Base-by-base conservation (phyloP, 2,888 invertebrate species). In the Sinotaia quadrata region DNA sequence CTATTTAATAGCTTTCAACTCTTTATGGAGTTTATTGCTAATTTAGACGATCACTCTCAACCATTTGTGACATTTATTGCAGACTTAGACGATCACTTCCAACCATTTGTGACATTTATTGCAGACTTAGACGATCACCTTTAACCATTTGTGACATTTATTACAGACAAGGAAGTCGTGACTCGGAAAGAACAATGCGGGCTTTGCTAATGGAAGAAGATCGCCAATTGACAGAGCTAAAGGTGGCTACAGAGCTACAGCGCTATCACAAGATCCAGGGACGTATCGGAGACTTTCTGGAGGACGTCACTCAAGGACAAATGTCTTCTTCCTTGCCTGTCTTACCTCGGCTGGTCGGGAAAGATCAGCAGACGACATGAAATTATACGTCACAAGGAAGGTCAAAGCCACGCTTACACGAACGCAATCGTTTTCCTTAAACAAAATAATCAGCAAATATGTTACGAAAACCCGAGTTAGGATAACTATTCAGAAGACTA, bases 241-340 rank as follows among this genome's bases (percentile, higher is more conserved):
- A 62, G 36, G 70, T 70, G 15, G 70, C 67, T 27, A 51, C 49
- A 8, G 70, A 70, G 33, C 41, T 21, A 15, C 41, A 54, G 24
- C 67, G 67, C 15, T 70, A 47, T 33, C 41, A 57, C 37, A n/a
- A 41, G 31, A 67, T 70, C 24, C 67, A 61, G 37, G 58, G 33
- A 24, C 63, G 59, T 34, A 67, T 66, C 15, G 61, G 54, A 0
- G 49, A 62, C 31, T 70, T 67, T 58, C 56, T 67, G 54, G 31
- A 61, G 12, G 60, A 61, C 29, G 56, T 58, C 24, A 41, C 41
- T n/a, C 33, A 21, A 8, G 18, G 7, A 5, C 21, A 7, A 10
- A 54, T 44, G 5, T 8, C 44, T 15, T 18, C 31, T n/a, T 65
- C 65, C 15, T 47, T 65, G 41, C 65, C 65, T 12, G 44, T 63